A percentile compares a stretch with the other conserved stretches of the same genome.
Conservation (phyloP, 2,888 invertebrate species). For the Pyrrhosoma nymphula region DNA sequence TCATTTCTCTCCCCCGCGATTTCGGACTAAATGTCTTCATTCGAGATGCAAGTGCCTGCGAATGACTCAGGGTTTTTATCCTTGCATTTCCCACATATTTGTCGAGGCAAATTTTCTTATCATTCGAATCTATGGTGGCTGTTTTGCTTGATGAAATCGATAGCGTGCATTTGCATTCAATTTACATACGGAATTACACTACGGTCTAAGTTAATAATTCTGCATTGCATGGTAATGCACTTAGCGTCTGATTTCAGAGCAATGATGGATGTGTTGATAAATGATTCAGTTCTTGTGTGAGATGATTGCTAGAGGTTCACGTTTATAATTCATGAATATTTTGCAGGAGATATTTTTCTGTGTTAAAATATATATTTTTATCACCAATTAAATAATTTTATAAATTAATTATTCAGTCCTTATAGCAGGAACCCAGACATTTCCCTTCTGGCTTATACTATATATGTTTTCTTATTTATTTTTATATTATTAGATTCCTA, state of each 20-base stretch:
- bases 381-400: too few relatives aligned
- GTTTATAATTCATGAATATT: neutral
- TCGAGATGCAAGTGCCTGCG: neutral
- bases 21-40: neutral
- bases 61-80: too few relatives aligned
- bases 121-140: neutral
- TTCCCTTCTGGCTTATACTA: too few relatives aligned
- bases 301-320: neutral
- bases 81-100: too few relatives aligned
- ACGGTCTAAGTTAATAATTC: neutral
- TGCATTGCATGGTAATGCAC: neutral
- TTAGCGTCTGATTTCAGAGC: neutral
- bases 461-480: too few relatives aligned
- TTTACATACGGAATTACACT: neutral
- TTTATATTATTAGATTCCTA: too few relatives aligned
- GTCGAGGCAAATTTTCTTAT: neutral
- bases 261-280: neutral
- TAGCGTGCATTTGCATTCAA: neutral
- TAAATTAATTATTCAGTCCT: too few relatives aligned
- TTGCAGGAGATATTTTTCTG: neutral
- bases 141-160: neutral
- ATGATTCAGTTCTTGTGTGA: neutral
- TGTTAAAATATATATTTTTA: too few relatives aligned
- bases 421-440: too few relatives aligned
- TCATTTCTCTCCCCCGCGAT: too few relatives aligned